These are phyloP conservation scores for Pipistrellus pipistrellus DNA, from an alignment of 2,797 vertebrate species.

Conservation along the genomic window DNA sequence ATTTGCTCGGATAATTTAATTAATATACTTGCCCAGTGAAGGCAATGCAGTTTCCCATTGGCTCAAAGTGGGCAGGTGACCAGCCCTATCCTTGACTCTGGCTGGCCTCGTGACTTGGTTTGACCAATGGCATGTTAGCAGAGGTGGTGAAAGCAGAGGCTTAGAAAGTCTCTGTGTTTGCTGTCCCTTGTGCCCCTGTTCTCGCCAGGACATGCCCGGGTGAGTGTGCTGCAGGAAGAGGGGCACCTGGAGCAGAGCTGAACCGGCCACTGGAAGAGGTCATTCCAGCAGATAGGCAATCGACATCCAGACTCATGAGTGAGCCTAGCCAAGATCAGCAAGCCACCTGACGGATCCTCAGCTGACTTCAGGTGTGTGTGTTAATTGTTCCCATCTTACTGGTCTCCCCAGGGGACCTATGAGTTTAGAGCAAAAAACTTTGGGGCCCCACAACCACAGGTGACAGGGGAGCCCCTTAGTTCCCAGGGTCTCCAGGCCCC, in stretches of 20 bases:
- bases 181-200: not conserved
- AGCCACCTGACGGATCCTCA: not conserved
- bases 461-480: not conserved
- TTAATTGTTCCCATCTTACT: not conserved
- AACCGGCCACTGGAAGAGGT: not conserved
- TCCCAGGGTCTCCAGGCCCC: not conserved
- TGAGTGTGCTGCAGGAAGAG: not conserved
- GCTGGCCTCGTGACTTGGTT: not conserved
- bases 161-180: not conserved
- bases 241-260: not conserved
- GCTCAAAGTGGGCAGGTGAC: not conserved
- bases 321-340: not conserved
- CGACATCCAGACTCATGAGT: not conserved
- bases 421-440: not conserved
- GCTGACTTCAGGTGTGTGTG: not conserved
- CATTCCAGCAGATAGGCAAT: not conserved
- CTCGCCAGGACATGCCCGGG: not conserved
- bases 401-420: not conserved
- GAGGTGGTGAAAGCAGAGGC: not conserved
- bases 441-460: not conserved
- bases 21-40: not conserved
- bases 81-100: not conserved
- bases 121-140: not conserved
- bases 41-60: not conserved
- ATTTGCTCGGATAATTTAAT: slow-evolving; percentile 31